Conservation (phyloP, 2,888 invertebrate genomes). For the Byasa hedistus region DNA sequence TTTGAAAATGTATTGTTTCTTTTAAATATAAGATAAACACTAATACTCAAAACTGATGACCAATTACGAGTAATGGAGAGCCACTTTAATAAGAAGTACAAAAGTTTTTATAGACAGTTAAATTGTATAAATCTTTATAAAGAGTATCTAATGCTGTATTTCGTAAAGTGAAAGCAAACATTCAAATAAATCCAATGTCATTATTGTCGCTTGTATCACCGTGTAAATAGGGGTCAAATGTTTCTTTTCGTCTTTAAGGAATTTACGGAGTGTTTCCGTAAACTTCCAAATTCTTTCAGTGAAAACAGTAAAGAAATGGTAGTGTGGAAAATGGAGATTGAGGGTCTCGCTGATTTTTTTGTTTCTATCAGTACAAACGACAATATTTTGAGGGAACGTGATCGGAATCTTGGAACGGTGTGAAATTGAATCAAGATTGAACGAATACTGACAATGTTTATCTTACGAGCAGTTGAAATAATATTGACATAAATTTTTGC, state of each 20-base stretch:
- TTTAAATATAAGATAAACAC: too few species aligned
- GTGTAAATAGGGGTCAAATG: too few species aligned
- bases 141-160: too few species aligned
- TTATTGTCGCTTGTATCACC: too few species aligned
- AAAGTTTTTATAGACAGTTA: too few species aligned
- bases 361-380: constrained; percentile 2
- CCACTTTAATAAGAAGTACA: too few species aligned
- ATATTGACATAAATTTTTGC: background rate
- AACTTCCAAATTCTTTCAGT: background rate
- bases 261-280: too few species aligned
- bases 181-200: too few species aligned
- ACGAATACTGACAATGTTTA: constrained; percentile 1
- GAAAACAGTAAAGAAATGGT: background rate
- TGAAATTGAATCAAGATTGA: constrained; percentile 1
- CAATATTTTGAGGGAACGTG: constrained; percentile 9
- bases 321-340: background rate
- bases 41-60: too few species aligned
- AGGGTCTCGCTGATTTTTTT: background rate
- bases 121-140: too few species aligned
- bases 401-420: background rate
- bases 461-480: background rate
- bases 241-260: background rate
- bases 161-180: too few species aligned
- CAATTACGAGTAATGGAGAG: too few species aligned
- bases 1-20: background rate